Conservation (phyloP, 1,140 invertebrate species). For the Drosophila quadrilineata region DNA sequence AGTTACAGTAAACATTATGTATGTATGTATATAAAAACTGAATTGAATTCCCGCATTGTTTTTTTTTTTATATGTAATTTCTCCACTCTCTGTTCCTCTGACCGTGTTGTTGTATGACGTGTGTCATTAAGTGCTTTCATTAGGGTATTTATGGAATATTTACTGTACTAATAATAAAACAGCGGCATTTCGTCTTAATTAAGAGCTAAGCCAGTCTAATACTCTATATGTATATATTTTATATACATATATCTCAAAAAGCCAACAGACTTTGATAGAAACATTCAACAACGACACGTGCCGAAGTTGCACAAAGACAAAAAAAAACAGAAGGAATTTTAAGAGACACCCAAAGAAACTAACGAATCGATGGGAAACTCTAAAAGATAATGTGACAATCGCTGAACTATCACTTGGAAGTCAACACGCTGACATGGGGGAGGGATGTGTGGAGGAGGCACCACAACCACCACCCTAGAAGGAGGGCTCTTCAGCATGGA, state of each 20-base stretch:
- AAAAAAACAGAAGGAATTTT: too few species aligned
- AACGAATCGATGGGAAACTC: conserved; percentile 16
- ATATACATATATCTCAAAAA: conserved; percentile 5
- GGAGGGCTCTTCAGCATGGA: conserved; percentile 1
- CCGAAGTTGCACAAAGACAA: conserved; percentile 8
- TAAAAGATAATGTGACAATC: conserved; percentile 39
- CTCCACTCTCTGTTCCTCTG: too few species aligned
- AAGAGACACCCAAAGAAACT: conserved; percentile 10
- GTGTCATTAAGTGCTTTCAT: conserved; percentile 61
- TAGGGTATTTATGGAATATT: conserved; percentile 55
- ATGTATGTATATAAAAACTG: conserved; percentile 42
- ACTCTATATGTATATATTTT: too few species aligned
- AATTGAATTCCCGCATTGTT: conserved; percentile 65
- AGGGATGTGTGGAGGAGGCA: too few species aligned
- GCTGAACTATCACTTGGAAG: conserved; percentile 31
- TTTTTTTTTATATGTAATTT: conserved; percentile 30
- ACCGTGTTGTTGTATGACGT: conserved; percentile 42
- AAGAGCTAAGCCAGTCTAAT: conserved; percentile 43
- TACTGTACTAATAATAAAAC: conserved; percentile 56
- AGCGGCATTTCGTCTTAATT: conserved; percentile 58
- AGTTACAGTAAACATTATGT: not conserved
- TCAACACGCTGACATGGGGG: too few species aligned
- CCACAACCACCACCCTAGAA: conserved; percentile 11
- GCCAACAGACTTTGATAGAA: not conserved
- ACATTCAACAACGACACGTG: conserved; percentile 34